A percentile compares a stretch with the other conserved stretches of the same genome.
Evolutionary conservation across 2,888 invertebrate species (phyloP).

Genomic region (Epinotia brunnichana): DNA sequence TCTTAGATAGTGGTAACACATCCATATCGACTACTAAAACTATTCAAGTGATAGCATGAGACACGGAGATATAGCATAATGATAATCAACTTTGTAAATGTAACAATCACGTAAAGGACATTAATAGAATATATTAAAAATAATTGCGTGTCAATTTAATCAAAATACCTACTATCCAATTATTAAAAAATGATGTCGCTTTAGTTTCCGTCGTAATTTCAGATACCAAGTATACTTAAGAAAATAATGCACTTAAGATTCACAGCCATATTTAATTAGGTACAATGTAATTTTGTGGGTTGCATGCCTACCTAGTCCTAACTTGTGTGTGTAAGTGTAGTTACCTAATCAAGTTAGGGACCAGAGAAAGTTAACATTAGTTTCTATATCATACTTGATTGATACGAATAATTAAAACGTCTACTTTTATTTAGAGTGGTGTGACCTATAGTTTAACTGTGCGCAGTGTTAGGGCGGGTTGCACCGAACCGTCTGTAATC

Average conservation of each 20-base stretch:
- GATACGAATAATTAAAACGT: too few species aligned
- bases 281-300: conserved; percentile 1
- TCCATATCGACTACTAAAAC: conserved; percentile 9
- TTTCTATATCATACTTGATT: not conserved
- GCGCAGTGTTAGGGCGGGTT: too few species aligned
- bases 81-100: not conserved
- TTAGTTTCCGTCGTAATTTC: not conserved
- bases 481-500: too few species aligned
- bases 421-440: too few species aligned
- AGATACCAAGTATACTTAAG: not conserved
- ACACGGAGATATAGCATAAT: not conserved
- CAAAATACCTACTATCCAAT: not conserved
- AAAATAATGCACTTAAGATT: conserved; percentile 7
- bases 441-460: not conserved
- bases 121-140: not conserved
- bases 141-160: not conserved
- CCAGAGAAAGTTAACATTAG: not conserved
- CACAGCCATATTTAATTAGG: conserved; percentile 28
- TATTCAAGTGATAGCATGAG: not conserved
- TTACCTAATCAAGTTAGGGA: not conserved
- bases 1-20: not conserved
- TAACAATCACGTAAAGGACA: not conserved
- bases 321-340: too few species aligned
- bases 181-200: too few species aligned
- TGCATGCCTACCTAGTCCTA: not conserved